Conservation (phyloP, 2,888 invertebrate genomes). For the Meandrusa payeni region DNA sequence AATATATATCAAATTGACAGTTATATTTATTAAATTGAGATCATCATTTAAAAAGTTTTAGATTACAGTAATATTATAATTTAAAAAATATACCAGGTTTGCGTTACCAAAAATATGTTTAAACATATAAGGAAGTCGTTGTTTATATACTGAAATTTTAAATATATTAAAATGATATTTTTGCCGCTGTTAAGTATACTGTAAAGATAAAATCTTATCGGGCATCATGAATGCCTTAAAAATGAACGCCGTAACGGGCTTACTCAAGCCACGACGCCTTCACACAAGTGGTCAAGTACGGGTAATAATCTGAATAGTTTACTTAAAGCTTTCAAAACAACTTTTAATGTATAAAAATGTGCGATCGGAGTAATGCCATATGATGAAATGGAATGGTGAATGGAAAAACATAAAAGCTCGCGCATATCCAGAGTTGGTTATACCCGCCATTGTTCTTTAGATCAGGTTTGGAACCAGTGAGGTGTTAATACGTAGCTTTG, state of each 20-base stretch:
- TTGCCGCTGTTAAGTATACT: background rate
- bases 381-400: constrained; percentile 3
- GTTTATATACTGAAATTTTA: too few relatives aligned
- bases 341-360: constrained; percentile 2
- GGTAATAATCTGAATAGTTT: constrained; percentile 13
- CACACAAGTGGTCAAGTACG: constrained; percentile 6
- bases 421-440: constrained; percentile 10
- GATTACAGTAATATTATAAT: too few relatives aligned
- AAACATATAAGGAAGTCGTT: background rate
- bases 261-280: constrained; percentile 7
- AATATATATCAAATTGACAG: too few relatives aligned
- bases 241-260: constrained; percentile 1
- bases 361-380: constrained; percentile 1
- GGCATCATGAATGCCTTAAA: constrained; percentile 14
- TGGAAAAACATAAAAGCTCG: constrained; percentile 17
- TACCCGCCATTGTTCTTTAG: constrained; percentile 11
- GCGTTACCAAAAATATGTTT: background rate
- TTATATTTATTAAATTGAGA: too few relatives aligned
- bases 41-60: too few relatives aligned
- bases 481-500: constrained; percentile 7
- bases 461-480: constrained; percentile 19
- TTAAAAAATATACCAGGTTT: too few relatives aligned
- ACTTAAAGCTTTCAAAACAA: constrained; percentile 17
- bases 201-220: constrained; percentile 4
- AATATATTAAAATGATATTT: background rate